phyloP scores from a whole-genome alignment of 2,797 vertebrate species.

The Gallinago nigripennis region DNA sequence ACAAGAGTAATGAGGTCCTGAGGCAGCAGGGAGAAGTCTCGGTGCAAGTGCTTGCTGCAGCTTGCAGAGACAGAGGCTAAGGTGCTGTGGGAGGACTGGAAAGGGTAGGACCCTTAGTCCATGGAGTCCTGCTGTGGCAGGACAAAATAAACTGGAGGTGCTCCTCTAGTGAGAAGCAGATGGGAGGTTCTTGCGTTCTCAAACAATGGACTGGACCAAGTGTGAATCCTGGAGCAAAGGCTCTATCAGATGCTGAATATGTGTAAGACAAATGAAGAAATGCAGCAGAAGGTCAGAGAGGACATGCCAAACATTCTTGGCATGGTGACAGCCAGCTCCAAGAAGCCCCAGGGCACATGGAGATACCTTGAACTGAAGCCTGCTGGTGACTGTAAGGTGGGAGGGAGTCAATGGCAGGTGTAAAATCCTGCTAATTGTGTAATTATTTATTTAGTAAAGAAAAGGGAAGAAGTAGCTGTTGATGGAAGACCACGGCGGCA shows the following conservation, averaged over 20 bases:
- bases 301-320: neutral
- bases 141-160: neutral
- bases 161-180: neutral
- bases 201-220: neutral
- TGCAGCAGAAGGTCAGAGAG: neutral
- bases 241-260: neutral
- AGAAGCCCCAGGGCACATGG: neutral
- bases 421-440: neutral
- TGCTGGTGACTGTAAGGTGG: neutral
- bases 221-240: neutral
- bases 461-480: neutral
- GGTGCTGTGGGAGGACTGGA: neutral
- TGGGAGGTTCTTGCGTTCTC: neutral
- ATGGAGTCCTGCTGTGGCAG: neutral
- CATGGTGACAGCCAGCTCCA: neutral
- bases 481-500: neutral
- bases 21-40: fast-evolving
- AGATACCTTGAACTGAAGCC: neutral
- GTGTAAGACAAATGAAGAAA: neutral
- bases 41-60: neutral
- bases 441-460: neutral
- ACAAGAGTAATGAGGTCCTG: neutral
- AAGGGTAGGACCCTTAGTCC: neutral
- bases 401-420: neutral
- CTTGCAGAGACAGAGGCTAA: neutral